A percentile compares a stretch with the other conserved stretches of the same genome.
Conservation (phyloP, 2,113 vertebrate genomes). For the Hylia prasina region DNA sequence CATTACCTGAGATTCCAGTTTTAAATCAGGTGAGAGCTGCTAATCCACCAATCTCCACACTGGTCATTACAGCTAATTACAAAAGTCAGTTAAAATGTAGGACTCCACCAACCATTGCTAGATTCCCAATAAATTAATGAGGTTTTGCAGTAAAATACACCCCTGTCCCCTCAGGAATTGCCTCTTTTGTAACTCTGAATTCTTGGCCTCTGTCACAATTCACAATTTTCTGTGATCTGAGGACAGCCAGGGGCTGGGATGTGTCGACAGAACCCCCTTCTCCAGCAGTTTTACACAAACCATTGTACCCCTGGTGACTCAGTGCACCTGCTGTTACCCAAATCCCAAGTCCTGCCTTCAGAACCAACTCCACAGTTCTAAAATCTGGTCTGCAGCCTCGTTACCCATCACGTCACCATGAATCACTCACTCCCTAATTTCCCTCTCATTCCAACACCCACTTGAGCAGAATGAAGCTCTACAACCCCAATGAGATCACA, state of each 20-base stretch:
- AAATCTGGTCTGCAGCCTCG: background rate
- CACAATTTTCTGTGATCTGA: background rate
- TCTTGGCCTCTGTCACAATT: accelerated
- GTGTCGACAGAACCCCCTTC: background rate
- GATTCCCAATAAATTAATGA: accelerated
- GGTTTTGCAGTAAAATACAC: background rate
- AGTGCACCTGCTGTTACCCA: background rate
- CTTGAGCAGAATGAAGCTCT: background rate
- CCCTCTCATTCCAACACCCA: background rate
- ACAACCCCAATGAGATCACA: background rate
- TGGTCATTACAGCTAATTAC: background rate
- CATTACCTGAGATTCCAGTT: accelerated
- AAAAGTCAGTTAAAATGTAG: background rate
- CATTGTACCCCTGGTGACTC: background rate
- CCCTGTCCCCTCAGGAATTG: background rate
- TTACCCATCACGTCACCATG: accelerated
- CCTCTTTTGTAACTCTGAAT: background rate
- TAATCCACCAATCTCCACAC: background rate
- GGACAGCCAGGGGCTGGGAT: background rate
- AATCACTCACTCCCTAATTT: background rate
- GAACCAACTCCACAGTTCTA: background rate
- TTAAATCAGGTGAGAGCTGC: background rate
- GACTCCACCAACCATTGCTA: background rate
- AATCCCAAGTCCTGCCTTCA: background rate
- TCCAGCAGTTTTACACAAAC: background rate